Evolutionary conservation across 2,888 invertebrate genomes (phyloP).

Genomic region (Drosophila differens): DNA sequence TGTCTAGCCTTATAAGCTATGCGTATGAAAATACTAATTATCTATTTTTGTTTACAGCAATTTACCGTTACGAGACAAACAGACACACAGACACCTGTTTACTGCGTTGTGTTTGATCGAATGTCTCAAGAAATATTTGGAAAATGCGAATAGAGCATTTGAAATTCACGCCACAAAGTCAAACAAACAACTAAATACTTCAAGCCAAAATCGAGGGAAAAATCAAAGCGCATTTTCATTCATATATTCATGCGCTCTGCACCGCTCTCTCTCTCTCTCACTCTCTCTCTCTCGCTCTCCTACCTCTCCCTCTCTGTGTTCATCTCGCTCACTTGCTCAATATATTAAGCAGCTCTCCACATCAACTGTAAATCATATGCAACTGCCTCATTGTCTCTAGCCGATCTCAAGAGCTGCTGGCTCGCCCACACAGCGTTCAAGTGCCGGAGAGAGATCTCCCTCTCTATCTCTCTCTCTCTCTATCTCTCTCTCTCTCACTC

Average conservation of each 20-base stretch:
- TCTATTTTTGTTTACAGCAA: conserved; percentile 64
- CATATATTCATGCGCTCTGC: conserved; percentile 34
- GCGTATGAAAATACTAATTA: conserved; percentile 13
- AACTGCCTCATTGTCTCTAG: conserved; percentile 34
- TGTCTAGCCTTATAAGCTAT: conserved; percentile 14
- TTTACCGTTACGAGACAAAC: conserved; percentile 26
- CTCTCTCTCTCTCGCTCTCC: not conserved
- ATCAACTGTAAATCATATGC: conserved; percentile 35
- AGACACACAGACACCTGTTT: conserved; percentile 67
- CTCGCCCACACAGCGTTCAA: conserved; percentile 53
- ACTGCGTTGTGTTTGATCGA: conserved; percentile 27
- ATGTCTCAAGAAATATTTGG: conserved; percentile 40
- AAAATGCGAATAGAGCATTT: conserved; percentile 55
- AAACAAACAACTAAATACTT: conserved; percentile 56
- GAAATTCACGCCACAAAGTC: conserved; percentile 65
- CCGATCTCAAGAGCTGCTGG: conserved; percentile 45
- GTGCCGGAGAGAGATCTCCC: conserved; percentile 29
- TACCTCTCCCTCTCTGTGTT: conserved; percentile 8
- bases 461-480: not conserved
- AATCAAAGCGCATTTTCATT: conserved; percentile 68
- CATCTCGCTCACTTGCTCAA: conserved; percentile 8
- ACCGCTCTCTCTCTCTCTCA: conserved; percentile 8
- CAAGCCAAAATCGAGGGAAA: conserved; percentile 47
- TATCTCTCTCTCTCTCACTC: conserved; percentile 11
- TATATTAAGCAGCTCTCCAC: conserved; percentile 22